Percentiles rank a stretch among this genome's conserved stretches.
Evolutionary conservation across 2,888 invertebrate species (phyloP).

Genomic region (Habrosyne pyritoides): DNA sequence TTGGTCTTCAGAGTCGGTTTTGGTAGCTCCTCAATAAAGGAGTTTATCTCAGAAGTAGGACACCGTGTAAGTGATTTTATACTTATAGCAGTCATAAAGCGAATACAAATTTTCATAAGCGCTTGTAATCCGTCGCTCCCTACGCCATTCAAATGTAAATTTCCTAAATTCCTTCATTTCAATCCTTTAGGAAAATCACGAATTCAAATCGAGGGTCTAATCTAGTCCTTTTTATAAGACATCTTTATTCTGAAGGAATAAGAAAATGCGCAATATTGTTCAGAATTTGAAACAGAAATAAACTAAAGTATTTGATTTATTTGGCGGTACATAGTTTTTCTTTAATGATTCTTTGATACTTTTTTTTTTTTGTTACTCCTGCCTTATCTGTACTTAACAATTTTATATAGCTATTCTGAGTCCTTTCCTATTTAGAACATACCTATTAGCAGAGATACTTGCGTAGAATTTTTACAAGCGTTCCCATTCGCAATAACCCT

Average conservation of each 20-base stretch:
- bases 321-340: too few species aligned
- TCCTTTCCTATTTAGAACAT: too few species aligned
- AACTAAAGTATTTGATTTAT: too few species aligned
- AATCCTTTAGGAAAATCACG: slow-evolving; percentile 55
- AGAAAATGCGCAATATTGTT: background rate
- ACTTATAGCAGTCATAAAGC: slow-evolving; percentile 31
- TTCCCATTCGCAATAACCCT: too few species aligned
- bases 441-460: too few species aligned
- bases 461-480: too few species aligned
- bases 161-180: slow-evolving; percentile 50
- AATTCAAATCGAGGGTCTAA: slow-evolving; percentile 38
- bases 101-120: slow-evolving; percentile 56
- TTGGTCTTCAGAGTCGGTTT: slow-evolving; percentile 15
- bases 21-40: slow-evolving; percentile 18
- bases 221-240: slow-evolving; percentile 3
- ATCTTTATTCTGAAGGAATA: background rate
- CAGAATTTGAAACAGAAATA: background rate
- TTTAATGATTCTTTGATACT: too few species aligned
- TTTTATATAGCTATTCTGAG: too few species aligned
- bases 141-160: slow-evolving; percentile 53
- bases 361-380: too few species aligned
- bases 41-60: slow-evolving; percentile 19
- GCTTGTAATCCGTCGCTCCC: slow-evolving; percentile 46
- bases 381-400: too few species aligned
- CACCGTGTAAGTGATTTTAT: slow-evolving; percentile 28